Evolutionary conservation across 2,113 vertebrate genomes (phyloP), one percentile per base, ranked within the genome.

Genomic region (Rhombomys opimus): DNA sequence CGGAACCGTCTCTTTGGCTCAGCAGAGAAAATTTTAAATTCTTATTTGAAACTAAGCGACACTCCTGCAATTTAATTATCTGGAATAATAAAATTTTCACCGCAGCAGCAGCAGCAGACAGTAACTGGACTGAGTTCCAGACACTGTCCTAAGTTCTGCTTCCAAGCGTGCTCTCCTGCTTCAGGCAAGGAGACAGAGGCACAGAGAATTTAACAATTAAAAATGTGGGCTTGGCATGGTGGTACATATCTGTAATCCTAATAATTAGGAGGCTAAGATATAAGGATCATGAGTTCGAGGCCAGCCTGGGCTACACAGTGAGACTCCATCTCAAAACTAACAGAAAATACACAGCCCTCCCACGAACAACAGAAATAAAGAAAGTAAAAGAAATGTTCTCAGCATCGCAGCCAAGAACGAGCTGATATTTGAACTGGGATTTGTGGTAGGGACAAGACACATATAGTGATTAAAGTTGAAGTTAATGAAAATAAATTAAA

Each of bases 401-500:
- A 15, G 87, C 32, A 35, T 86, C 23, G n/a, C 1, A 73, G 67
- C 27, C 89, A 87, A 94, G 41, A 50, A 90, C 92, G 68, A 75
- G 35, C 2, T 94, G 15, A 91, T 82, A 78, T 41, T 61, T 54
- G 50, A 96, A 81, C 72, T 52, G 32, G 81, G 46, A 89, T 41
- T 78, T 89, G 4, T 14, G 23, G n/a, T 46, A 63, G 59, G 61
- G 32, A 76, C 50, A 63, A 54, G 84, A 91, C 8, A 15, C 11
- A 35, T 35, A 14, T 35, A 7, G 11, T 22, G 82, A 63, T 63
- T 92, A 20, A 87, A 96, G 67, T 81, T 81, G 27, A 94, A 94
- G 73, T 95, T 52, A 82, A 88, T 65, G 46, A 78, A 59, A 88
- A 12, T 81, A 92, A 87, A 68, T 54, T 18, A 82, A 77, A 65